A percentile compares a stretch with the other conserved stretches of the same genome.
phyloP scores from a whole-genome alignment of 2,797 vertebrate genomes.

The Cossypha dichroa region DNA sequence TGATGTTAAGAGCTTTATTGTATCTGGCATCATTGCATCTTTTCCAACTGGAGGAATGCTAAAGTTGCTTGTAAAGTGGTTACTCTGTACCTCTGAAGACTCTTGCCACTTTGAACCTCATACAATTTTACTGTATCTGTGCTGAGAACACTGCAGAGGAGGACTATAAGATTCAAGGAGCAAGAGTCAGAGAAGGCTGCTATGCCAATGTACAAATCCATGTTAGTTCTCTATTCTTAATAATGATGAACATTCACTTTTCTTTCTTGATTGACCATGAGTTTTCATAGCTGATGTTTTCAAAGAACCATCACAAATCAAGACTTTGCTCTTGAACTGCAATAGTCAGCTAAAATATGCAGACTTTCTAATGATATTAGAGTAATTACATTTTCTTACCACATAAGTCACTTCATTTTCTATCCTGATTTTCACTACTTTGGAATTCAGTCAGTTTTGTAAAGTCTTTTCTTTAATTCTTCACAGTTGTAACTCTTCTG shows the following conservation, averaged over 20 bases:
- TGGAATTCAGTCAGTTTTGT: neutral
- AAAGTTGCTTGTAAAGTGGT: neutral
- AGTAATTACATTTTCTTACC: neutral
- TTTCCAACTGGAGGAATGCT: neutral
- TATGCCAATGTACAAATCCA: neutral
- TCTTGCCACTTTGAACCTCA: neutral
- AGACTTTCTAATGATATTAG: neutral
- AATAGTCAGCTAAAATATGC: neutral
- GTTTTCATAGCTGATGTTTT: neutral
- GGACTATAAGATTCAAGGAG: neutral
- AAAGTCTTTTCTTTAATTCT: neutral
- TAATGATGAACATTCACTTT: neutral
- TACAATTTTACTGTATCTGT: neutral
- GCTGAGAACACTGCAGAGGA: accelerated
- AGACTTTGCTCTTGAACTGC: neutral
- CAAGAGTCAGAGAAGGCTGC: neutral
- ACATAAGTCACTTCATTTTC: neutral
- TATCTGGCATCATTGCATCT: neutral
- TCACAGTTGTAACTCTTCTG: neutral
- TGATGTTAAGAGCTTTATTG: neutral
- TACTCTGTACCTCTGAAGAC: neutral
- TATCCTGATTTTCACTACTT: neutral
- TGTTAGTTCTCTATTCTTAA: neutral
- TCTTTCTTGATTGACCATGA: neutral
- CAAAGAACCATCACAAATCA: neutral